Evolutionary conservation across 1,140 invertebrate genomes (phyloP).

Genomic region (Mercenaria mercenaria): DNA sequence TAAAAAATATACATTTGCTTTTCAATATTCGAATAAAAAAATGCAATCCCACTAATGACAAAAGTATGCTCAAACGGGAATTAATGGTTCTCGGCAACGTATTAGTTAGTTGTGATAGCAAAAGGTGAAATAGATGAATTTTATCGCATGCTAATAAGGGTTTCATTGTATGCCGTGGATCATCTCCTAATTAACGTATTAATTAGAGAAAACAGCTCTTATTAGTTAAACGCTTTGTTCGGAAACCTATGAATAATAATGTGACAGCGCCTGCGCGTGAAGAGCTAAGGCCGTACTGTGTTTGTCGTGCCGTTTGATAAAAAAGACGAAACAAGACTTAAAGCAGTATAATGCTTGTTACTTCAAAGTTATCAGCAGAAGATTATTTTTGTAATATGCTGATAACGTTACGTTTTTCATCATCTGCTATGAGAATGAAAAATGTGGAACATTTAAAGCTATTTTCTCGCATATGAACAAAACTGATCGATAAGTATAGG

Average conservation of each 20-base stretch:
- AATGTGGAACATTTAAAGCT: too few species aligned
- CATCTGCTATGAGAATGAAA: background rate
- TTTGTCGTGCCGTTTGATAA: background rate
- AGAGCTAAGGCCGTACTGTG: background rate
- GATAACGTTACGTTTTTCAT: background rate
- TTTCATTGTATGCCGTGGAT: background rate
- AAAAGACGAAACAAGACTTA: background rate
- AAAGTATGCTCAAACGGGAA: background rate
- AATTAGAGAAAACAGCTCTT: background rate
- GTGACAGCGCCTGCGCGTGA: background rate
- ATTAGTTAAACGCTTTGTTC: slow-evolving; percentile 19
- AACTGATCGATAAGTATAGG: too few species aligned
- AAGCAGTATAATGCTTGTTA: background rate
- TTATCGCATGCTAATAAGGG: background rate
- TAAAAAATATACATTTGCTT: background rate
- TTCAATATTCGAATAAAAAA: background rate
- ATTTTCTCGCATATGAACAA: too few species aligned
- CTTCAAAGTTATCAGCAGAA: background rate
- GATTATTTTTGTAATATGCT: background rate
- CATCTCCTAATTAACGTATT: background rate
- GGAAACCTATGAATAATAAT: slow-evolving; percentile 10
- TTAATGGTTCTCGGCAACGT: background rate
- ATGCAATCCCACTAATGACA: background rate
- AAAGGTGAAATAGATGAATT: slow-evolving; percentile 20
- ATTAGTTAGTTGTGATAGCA: background rate